Base-by-base conservation (phyloP, 2,797 vertebrate genomes). In the Coracias cyanogaster region DNA sequence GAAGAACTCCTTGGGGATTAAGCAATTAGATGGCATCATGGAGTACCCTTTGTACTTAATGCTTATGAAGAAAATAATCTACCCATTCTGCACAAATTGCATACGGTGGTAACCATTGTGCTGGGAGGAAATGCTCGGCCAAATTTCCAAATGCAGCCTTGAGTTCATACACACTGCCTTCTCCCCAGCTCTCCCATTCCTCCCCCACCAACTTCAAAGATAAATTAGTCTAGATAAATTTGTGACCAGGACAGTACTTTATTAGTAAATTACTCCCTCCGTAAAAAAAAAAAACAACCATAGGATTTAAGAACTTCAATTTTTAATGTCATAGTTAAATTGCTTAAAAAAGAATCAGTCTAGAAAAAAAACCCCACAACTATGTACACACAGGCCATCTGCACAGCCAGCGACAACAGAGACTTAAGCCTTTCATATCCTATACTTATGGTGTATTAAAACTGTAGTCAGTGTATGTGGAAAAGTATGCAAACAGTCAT, bases 11-110 rank as follows among this genome's bases (percentile, higher is more conserved):
- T 92, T 78, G 55, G 72, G 67, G 88, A 95, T 94, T 92, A 96
- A 89, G 91, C 92, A 97, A 96, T 97, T 96, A 96, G 90, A 91
- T 39, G 86, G 89, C 92, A 97, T 89, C 94, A 90, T 62, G 89
- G 74, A 95, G 82, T 73, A 82, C 67, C 71, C 93, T 97, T 97
- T 96, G 94, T 96, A 88, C 79, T 95, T 84, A 62, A 69, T 6
- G 37, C 57, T 95, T 81, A 89, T 19, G 82, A 92, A 77, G 90
- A 95, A 95, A 95, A 94, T 90, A 31, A 90, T 92, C 73, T 95
- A 67, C 55, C 41, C 31, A 0, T 94, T 91, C 83, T 84, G 81
- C 79, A 87, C 86, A 93, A 94, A 93, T 84, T 41, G 49, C 62
- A 37, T 91, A 82, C 91, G 43, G 67, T 66, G 72, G 46, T 64